These are phyloP conservation scores for Eumaeus atala DNA, from an alignment of 1,140 invertebrate genomes.

Conservation along the genomic window DNA sequence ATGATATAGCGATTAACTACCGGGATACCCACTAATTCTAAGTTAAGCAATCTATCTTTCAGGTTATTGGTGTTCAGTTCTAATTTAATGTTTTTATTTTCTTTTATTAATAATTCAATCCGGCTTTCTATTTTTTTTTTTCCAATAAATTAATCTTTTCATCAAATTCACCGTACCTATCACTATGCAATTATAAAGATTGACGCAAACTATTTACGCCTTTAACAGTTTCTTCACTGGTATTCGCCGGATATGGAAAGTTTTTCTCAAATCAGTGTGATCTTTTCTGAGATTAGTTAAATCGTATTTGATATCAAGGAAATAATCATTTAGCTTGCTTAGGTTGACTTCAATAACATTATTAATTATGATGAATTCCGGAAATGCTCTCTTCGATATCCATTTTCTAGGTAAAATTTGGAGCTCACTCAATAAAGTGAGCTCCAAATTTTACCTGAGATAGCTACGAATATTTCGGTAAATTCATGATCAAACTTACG, in stretches of 20 bases:
- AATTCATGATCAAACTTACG: neutral
- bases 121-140: neutral
- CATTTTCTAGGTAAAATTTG: conserved; percentile 2
- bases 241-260: neutral
- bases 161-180: too few relatives aligned
- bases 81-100: too few relatives aligned
- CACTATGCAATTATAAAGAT: too few relatives aligned
- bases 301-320: too few relatives aligned
- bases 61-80: too few relatives aligned
- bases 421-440: too few relatives aligned
- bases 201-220: too few relatives aligned
- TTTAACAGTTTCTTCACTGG: neutral
- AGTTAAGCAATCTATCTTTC: too few relatives aligned
- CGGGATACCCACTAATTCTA: neutral
- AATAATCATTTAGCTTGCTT: neutral
- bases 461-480: neutral
- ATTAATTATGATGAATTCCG: neutral
- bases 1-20: neutral
- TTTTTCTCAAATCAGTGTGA: neutral
- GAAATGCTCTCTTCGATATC: neutral
- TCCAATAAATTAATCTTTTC: neutral
- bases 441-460: neutral
- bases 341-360: neutral
- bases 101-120: neutral
- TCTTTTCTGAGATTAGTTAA: too few relatives aligned